Evolutionary conservation across 2,888 invertebrate genomes (phyloP).

Genomic region (Epinotia ramella): DNA sequence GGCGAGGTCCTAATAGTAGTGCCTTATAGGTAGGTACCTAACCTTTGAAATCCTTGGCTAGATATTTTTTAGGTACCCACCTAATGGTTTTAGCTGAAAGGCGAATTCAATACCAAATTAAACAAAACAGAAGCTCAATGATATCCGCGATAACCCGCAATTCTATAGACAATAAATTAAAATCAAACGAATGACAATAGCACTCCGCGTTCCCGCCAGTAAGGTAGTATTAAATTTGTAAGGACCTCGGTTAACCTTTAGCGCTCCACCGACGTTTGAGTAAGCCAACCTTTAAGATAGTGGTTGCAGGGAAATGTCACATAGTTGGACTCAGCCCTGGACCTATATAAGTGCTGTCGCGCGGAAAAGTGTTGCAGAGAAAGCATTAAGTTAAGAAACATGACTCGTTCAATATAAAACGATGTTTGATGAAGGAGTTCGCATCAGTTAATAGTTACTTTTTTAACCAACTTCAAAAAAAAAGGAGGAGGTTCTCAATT

Average conservation of each 20-base stretch:
- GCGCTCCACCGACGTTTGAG: conserved; percentile 65
- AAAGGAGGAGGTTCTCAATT: too few species aligned
- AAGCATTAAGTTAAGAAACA: conserved; percentile 20
- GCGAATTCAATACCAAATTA: conserved; percentile 10
- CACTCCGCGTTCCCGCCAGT: conserved; percentile 57
- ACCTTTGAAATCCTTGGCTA: not conserved
- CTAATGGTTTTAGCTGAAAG: not conserved
- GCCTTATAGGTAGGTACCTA: not conserved
- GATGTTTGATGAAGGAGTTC: not conserved
- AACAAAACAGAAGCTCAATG: conserved; percentile 40
- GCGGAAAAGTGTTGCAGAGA: conserved; percentile 46
- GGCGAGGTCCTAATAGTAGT: too few species aligned
- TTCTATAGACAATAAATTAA: conserved; percentile 50
- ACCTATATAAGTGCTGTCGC: conserved; percentile 67
- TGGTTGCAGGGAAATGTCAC: conserved; percentile 82
- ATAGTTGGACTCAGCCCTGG: conserved; percentile 81
- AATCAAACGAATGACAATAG: conserved; percentile 57
- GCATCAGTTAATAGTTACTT: not conserved
- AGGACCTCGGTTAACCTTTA: conserved; percentile 71
- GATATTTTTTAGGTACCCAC: not conserved
- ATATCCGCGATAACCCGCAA: conserved; percentile 37
- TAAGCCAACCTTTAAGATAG: conserved; percentile 79
- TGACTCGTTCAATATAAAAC: not conserved
- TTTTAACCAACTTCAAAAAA: too few species aligned
- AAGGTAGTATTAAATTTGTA: conserved; percentile 77